phyloP scores from a whole-genome alignment of 2,797 vertebrate species.

The Leucoraja ocellata region DNA sequence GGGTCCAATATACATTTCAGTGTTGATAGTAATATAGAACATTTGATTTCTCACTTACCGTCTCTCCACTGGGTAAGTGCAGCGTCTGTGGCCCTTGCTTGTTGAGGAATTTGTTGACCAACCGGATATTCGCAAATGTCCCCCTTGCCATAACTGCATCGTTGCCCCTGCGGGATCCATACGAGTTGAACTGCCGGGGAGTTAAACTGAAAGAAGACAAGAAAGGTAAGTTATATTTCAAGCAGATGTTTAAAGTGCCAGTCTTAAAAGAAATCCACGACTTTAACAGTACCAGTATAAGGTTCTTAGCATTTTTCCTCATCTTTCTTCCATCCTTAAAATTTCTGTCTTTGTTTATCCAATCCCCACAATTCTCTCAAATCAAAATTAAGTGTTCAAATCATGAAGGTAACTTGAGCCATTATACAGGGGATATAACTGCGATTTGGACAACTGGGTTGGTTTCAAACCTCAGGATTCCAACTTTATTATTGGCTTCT shows the following conservation, averaged over 20 bases:
- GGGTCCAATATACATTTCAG: too few species aligned
- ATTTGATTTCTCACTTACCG: slow-evolving; percentile 56
- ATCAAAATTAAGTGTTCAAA: background rate
- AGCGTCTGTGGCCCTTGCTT: slow-evolving; percentile 84
- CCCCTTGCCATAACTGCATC: slow-evolving; percentile 91
- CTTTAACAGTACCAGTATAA: background rate
- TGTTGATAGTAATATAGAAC: background rate
- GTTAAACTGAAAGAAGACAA: slow-evolving; percentile 60
- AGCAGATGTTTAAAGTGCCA: background rate
- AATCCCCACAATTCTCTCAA: background rate
- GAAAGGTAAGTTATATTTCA: background rate
- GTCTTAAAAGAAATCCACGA: background rate
- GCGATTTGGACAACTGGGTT: too few species aligned
- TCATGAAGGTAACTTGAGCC: background rate
- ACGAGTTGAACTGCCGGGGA: slow-evolving; percentile 89
- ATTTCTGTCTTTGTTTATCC: background rate
- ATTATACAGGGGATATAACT: background rate
- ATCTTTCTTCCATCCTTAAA: background rate
- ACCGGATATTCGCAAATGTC: slow-evolving; percentile 93
- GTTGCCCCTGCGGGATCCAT: slow-evolving; percentile 88
- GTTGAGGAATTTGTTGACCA: slow-evolving; percentile 88
- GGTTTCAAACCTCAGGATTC: background rate
- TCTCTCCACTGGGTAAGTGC: slow-evolving; percentile 79
- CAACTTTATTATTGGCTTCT: background rate
- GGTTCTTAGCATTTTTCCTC: background rate